These are phyloP conservation scores for Pseudoips prasinana DNA, from an alignment of 2,888 invertebrate genomes.

Conservation along the genomic window DNA sequence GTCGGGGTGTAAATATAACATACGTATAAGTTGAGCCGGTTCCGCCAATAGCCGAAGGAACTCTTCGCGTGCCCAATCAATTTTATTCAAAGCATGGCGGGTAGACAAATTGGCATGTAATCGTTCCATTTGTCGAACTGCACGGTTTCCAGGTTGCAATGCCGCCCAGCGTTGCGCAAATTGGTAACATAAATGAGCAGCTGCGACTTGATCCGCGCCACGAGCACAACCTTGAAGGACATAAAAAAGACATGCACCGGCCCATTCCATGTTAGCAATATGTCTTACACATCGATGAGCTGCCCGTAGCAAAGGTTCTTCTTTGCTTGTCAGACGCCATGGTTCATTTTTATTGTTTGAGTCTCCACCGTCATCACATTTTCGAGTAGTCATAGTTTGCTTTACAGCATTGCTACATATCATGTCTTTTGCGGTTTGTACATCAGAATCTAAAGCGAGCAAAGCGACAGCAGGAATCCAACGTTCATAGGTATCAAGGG, in stretches of 20 bases:
- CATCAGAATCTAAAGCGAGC: constrained; percentile 63
- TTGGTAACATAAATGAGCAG: constrained; percentile 74
- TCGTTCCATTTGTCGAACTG: constrained; percentile 75
- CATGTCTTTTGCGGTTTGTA: constrained; percentile 76
- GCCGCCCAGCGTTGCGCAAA: constrained; percentile 77
- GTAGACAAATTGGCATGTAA: constrained; percentile 72
- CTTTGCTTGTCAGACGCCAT: constrained; percentile 66
- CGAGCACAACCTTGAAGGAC: constrained; percentile 75
- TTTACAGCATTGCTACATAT: constrained; percentile 78
- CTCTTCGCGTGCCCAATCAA: constrained; percentile 74
- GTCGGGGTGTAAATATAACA: constrained; percentile 68
- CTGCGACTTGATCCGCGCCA: constrained; percentile 78
- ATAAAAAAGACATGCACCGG: constrained; percentile 76
- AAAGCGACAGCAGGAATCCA: constrained; percentile 71
- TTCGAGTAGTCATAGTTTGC: constrained; percentile 76
- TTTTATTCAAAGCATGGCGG: constrained; percentile 70
- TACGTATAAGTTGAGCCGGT: constrained; percentile 71
- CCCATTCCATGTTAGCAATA: constrained; percentile 80
- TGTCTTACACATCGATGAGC: constrained; percentile 74
- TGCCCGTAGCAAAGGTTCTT: constrained; percentile 69
- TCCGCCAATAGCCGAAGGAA: constrained; percentile 66
- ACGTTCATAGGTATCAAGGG: constrained; percentile 71
- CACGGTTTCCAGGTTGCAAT: constrained; percentile 71
- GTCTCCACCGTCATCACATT: constrained; percentile 48
- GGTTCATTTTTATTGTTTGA: constrained; percentile 57